phyloP scores from a whole-genome alignment of 2,888 invertebrate species.

The Heliconius cydno region DNA sequence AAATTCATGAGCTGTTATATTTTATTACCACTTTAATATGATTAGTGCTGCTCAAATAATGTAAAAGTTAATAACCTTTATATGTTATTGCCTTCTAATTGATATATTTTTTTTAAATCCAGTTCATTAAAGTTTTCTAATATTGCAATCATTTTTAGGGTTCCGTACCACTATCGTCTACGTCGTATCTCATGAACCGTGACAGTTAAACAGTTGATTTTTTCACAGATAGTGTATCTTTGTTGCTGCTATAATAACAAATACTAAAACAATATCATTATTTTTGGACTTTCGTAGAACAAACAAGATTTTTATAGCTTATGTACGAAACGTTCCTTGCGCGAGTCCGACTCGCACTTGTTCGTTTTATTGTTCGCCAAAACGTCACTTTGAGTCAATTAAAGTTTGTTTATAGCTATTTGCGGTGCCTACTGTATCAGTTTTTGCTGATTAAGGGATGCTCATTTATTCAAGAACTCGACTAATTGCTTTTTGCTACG shows the following conservation, averaged over 20 bases:
- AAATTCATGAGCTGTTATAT: slow-evolving; percentile 48
- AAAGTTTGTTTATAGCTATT: slow-evolving; percentile 57
- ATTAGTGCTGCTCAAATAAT: slow-evolving; percentile 39
- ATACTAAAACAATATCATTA: no score
- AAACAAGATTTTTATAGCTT: no score
- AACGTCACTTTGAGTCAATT: slow-evolving; percentile 64
- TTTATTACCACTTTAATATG: slow-evolving; percentile 42
- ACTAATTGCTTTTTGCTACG: slow-evolving; percentile 49
- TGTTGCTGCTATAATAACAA: no score
- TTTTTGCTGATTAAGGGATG: slow-evolving; percentile 60
- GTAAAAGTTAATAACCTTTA: slow-evolving; percentile 20
- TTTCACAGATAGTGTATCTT: no score
- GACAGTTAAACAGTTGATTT: no score
- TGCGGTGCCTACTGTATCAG: slow-evolving; percentile 50
- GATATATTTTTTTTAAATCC: neutral
- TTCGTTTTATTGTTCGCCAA: slow-evolving; percentile 38
- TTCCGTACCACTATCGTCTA: no score
- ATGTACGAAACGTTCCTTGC: no score
- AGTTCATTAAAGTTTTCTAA: neutral
- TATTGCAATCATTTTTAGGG: neutral
- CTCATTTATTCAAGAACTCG: slow-evolving; percentile 52
- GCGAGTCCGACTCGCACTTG: no score
- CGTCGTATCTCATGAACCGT: no score
- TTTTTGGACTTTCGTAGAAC: no score
- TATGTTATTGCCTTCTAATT: neutral